A percentile compares a stretch with the other conserved stretches of the same genome.
phyloP scores from a whole-genome alignment of 1,140 invertebrate species.

The Tetraneura akinire region DNA sequence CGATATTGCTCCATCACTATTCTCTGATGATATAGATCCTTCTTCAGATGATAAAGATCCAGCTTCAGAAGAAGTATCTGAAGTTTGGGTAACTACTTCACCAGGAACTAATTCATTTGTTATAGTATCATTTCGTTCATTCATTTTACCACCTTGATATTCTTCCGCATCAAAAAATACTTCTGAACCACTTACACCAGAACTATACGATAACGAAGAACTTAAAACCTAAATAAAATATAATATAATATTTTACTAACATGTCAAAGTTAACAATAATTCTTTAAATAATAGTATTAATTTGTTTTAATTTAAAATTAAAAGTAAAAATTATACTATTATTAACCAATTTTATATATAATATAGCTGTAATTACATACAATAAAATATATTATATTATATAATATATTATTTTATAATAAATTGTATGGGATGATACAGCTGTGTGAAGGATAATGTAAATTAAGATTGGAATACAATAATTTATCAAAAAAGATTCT shows the following conservation, averaged over 20 bases:
- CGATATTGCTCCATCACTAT: constrained; percentile 55
- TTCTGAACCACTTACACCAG: constrained; percentile 78
- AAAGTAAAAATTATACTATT: no score
- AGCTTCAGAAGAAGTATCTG: constrained; percentile 69
- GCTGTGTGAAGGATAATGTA: no score
- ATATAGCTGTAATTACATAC: no score
- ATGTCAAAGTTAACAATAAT: no score
- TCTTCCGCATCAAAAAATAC: constrained; percentile 81
- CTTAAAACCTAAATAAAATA: constrained; percentile 58
- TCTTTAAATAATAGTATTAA: no score
- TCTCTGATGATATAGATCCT: constrained; percentile 58
- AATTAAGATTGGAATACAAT: no score
- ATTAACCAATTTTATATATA: no score
- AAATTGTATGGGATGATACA: no score
- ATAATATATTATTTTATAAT: no score
- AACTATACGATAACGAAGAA: constrained; percentile 72
- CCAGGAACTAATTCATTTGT: constrained; percentile 38
- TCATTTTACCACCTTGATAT: constrained; percentile 53
- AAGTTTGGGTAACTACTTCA: constrained; percentile 57
- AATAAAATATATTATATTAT: no score
- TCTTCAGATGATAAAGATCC: constrained; percentile 68
- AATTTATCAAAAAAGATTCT: no score
- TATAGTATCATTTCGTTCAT: constrained; percentile 38
- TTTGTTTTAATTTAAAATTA: no score
- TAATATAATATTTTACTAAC: constrained; percentile 4